Percentiles rank a stretch among this genome's conserved stretches.
These are phyloP conservation scores for Prietella phreatophila DNA, from an alignment of 2,113 vertebrate genomes.

Conservation along the genomic window DNA sequence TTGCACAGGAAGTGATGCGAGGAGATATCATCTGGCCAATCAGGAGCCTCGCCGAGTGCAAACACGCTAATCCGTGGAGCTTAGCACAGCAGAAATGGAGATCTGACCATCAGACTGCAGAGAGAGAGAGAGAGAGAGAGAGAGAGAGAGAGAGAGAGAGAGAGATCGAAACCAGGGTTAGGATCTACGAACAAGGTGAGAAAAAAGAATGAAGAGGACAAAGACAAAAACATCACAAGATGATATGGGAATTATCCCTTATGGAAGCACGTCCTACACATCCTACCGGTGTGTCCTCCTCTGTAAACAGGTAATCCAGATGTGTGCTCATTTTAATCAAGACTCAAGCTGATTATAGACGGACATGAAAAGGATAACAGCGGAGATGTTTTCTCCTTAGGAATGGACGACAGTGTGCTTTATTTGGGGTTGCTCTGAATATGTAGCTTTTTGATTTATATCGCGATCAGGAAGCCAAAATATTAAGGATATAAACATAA, in stretches of 20 bases:
- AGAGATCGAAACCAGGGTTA: constrained; percentile 66
- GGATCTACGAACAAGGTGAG: constrained; percentile 39
- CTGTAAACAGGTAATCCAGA: constrained; percentile 14
- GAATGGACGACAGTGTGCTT: background rate
- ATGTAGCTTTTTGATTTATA: background rate
- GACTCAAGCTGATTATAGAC: constrained; percentile 25
- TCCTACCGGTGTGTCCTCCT: background rate
- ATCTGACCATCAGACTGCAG: constrained; percentile 34
- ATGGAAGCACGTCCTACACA: background rate
- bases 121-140: constrained; percentile 45
- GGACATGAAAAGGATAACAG: background rate
- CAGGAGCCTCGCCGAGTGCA: constrained; percentile 30
- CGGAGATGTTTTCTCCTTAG: background rate
- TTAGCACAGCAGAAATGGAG: constrained; percentile 25
- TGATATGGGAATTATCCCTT: background rate
- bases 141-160: constrained; percentile 61
- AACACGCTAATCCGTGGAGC: constrained; percentile 48
- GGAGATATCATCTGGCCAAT: constrained; percentile 48
- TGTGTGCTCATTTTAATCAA: constrained; percentile 18
- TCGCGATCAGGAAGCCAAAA: background rate
- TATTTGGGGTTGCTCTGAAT: background rate
- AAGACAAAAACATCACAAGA: constrained; percentile 11
- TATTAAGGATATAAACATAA: background rate
- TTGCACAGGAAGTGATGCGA: constrained; percentile 34
- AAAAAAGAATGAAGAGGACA: background rate